Conservation (phyloP, 2,888 invertebrate species). For the Amblyjoppa fuscipennis region DNA sequence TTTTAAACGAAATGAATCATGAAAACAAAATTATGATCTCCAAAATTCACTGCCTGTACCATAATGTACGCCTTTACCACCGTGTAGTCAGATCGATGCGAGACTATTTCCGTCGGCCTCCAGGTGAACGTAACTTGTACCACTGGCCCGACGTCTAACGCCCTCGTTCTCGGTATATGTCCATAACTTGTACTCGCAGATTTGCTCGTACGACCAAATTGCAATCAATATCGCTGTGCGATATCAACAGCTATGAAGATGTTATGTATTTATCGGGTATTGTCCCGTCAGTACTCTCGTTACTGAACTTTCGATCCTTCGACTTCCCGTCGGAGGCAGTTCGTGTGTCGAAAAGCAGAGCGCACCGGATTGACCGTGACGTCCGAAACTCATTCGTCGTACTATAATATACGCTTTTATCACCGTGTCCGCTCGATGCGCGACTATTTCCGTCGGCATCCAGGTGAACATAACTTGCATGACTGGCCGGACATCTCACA, state of each 20-base stretch:
- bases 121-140: slow-evolving; percentile 1
- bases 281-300: neutral
- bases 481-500: neutral
- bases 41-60: no score
- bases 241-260: neutral
- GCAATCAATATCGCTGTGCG: neutral
- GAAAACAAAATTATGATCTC: no score
- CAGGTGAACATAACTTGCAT: slow-evolving; percentile 5
- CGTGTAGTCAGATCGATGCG: neutral
- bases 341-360: no score
- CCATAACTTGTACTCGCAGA: no score
- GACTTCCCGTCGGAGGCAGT: neutral
- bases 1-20: no score
- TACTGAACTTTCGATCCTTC: slow-evolving; percentile 4
- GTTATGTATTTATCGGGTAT: neutral
- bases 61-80: no score
- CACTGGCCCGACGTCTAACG: neutral
- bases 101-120: slow-evolving; percentile 1
- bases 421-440: neutral
- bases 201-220: no score
- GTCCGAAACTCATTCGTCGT: no score
- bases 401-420: no score
- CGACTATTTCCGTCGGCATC: neutral
- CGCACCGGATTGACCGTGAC: no score
- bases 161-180: neutral